phyloP scores from a whole-genome alignment of 2,113 vertebrate genomes.

The Otocyon megalotis region DNA sequence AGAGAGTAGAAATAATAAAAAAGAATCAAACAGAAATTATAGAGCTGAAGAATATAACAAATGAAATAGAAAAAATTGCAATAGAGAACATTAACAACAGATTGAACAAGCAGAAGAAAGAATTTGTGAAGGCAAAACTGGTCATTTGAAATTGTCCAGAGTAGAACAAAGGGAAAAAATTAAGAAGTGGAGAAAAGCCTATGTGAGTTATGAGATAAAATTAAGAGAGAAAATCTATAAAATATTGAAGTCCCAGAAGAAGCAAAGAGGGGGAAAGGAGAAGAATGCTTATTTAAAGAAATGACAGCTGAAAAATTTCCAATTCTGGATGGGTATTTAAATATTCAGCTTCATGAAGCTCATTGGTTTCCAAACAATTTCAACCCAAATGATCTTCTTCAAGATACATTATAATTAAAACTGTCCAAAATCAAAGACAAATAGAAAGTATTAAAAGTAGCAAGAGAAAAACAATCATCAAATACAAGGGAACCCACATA shows the following conservation, averaged over 20 bases:
- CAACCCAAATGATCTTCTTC: neutral
- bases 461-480: neutral
- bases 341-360: neutral
- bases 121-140: neutral
- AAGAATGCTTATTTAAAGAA: conserved; percentile 8
- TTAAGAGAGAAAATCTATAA: neutral
- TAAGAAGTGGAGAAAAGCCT: neutral
- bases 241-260: conserved; percentile 8
- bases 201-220: neutral
- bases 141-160: conserved; percentile 2
- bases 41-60: neutral
- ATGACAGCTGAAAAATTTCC: neutral
- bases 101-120: neutral
- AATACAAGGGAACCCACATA: neutral
- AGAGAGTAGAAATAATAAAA: neutral
- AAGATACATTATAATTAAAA: neutral
- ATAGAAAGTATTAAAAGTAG: neutral
- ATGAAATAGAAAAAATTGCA: neutral
- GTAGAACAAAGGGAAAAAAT: neutral
- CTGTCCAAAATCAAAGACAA: conserved; percentile 39
- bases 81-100: neutral
- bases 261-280: neutral
- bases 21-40: neutral
- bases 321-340: neutral
- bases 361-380: neutral